Percentiles rank a stretch among this genome's conserved stretches.
These are phyloP conservation scores for Lasiurus cinereus DNA, from an alignment of 2,113 vertebrate species.

Conservation along the genomic window DNA sequence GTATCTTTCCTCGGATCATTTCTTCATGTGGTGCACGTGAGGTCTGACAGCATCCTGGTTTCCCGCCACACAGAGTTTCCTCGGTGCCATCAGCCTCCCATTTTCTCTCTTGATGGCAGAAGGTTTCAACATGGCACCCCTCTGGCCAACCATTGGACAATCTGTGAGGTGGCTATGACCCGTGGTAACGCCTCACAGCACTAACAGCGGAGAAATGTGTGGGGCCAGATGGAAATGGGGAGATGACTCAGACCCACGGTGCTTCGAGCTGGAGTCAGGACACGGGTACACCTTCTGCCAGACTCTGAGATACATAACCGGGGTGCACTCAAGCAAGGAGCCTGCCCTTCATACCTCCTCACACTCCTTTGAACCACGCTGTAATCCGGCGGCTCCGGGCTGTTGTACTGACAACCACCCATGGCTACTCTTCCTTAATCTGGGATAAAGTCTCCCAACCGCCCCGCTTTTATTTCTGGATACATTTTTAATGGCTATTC, in stretches of 20 bases:
- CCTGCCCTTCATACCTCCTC: background rate
- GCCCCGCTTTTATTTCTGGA: conserved; percentile 16
- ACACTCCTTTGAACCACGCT: accelerated
- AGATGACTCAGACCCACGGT: background rate
- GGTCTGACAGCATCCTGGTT: accelerated
- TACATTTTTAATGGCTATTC: conserved; percentile 78
- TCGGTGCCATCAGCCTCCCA: background rate
- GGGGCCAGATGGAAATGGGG: background rate
- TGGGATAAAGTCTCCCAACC: conserved; percentile 15
- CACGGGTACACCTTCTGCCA: background rate
- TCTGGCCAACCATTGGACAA: background rate
- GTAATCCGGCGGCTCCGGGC: background rate
- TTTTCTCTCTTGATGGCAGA: background rate
- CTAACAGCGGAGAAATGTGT: accelerated
- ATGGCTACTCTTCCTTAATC: background rate
- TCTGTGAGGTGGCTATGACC: background rate
- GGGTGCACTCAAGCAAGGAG: background rate
- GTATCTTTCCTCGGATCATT: background rate
- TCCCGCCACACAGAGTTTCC: background rate
- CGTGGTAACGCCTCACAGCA: accelerated
- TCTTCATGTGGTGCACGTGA: accelerated
- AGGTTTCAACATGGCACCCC: background rate
- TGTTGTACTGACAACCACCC: conserved; percentile 49
- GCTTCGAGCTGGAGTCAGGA: background rate
- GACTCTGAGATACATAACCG: background rate